Evolutionary conservation across 2,113 vertebrate species (phyloP), one percentile per base, ranked within the genome.

Genomic region (Bucco capensis): DNA sequence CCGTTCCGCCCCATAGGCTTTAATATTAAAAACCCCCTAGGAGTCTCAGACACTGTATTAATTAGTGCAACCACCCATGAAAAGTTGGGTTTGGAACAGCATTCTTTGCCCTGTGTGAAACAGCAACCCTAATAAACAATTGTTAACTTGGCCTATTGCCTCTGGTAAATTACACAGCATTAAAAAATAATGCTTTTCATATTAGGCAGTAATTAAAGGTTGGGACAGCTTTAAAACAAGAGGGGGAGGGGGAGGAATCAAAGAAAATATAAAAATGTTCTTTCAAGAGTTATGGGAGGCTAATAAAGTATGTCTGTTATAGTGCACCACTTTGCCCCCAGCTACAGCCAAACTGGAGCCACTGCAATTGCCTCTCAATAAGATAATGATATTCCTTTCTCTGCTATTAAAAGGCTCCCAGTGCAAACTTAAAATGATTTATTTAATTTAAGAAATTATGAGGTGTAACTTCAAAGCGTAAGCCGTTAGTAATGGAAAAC

Each of bases 161-260:
- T 97, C 97, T 97, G 97, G 97, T 98, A 98, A 98, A 98, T 98
- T 98, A 98, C 97, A 98, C 98, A 98, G 98, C 98, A 98, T 98
- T 98, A 98, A 98, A 98, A 98, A 98, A 98, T 98, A 98, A 98
- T 98, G 98, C 97, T 98, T 98, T 98, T 98, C 98, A 98, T 98
- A 98, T 98, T 98, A 98, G 98, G 97, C 97, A 98, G 97, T 98
- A 98, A 98, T 98, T 98, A 98, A 98, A 98, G 98, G 98, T 98
- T 98, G 97, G 98, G 97, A 96, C 97, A 97, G 97, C 97, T 98
- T 98, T 98, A 98, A 98, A 98, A 98, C 97, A 97, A 98, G 97
- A 97, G 97, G 95, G 97, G 96, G 97, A 97, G 93, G 97, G 96
- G 96, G 94, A 54, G 79, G 95, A 98, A 98, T 98, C 98, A 98